Percentiles rank a stretch among this genome's conserved stretches.
Evolutionary conservation across 2,888 invertebrate genomes (phyloP).

Genomic region (Hypomecis atomaria): DNA sequence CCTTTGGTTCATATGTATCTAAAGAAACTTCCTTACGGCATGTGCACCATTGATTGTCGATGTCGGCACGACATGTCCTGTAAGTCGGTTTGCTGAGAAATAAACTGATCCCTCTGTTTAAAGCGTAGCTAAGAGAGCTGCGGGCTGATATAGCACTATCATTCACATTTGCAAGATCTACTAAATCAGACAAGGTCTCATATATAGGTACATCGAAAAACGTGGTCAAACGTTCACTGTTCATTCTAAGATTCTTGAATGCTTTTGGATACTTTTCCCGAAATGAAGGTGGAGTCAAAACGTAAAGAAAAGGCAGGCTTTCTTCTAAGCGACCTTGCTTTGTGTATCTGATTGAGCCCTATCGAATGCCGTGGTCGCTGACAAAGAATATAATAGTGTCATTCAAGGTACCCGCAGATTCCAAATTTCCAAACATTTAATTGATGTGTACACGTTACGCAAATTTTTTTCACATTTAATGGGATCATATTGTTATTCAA

Average conservation of each 20-base stretch:
- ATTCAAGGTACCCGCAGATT: constrained; percentile 83
- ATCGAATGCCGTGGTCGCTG: constrained; percentile 96
- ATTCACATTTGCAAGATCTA: constrained; percentile 78
- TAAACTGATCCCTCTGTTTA: constrained; percentile 88
- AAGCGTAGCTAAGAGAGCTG: constrained; percentile 58
- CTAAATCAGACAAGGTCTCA: constrained; percentile 89
- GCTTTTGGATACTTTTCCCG: constrained; percentile 85
- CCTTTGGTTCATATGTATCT: constrained; percentile 77
- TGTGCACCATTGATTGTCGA: constrained; percentile 94
- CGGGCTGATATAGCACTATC: constrained; percentile 67
- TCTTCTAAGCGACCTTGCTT: constrained; percentile 95
- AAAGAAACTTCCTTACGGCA: constrained; percentile 89
- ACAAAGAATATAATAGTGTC: constrained; percentile 89
- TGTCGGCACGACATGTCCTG: constrained; percentile 90
- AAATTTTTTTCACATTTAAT: too few species aligned
- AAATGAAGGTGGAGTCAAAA: constrained; percentile 90
- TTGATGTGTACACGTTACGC: too few species aligned
- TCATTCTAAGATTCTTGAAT: constrained; percentile 86
- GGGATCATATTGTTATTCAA: too few species aligned
- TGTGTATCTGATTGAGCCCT: constrained; percentile 92
- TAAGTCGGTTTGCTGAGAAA: constrained; percentile 89
- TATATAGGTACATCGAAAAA: constrained; percentile 94
- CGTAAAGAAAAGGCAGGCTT: constrained; percentile 91
- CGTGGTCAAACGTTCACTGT: constrained; percentile 89
- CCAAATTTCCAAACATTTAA: constrained; percentile 84